Percentiles rank a stretch among this genome's conserved stretches.
phyloP scores from a whole-genome alignment of 2,888 invertebrate genomes.

The Leptinotarsa peninsularis region DNA sequence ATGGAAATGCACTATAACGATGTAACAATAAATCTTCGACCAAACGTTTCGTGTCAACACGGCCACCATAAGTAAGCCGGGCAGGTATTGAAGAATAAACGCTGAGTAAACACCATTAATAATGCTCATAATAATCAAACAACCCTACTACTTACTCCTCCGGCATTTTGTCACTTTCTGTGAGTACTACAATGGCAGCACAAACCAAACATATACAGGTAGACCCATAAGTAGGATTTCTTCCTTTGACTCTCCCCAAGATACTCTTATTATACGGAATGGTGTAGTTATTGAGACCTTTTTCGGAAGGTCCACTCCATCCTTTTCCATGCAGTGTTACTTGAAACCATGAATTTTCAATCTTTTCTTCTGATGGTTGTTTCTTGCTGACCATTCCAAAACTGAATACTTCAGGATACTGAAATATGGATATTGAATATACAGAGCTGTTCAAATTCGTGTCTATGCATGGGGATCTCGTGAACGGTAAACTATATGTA shows the following conservation, averaged over 20 bases:
- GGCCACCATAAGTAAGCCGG: no score
- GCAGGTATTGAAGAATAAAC: no score
- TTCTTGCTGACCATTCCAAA: conserved; percentile 36
- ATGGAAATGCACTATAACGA: no score
- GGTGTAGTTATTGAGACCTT: conserved; percentile 70
- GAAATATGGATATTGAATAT: conserved; percentile 24
- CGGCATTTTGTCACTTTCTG: conserved; percentile 83
- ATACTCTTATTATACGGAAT: conserved; percentile 72
- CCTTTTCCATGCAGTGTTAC: conserved; percentile 83
- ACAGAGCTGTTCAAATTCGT: no score
- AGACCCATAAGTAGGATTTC: conserved; percentile 85
- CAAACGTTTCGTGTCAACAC: no score
- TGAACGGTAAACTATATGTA: no score
- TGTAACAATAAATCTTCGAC: no score
- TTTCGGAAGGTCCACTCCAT: conserved; percentile 77
- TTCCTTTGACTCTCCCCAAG: conserved; percentile 74
- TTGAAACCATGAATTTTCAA: conserved; percentile 73
- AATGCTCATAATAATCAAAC: background rate
- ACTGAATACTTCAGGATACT: conserved; percentile 49
- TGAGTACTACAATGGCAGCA: conserved; percentile 80
- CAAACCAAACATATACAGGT: conserved; percentile 81
- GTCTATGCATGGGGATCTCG: no score
- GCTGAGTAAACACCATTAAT: no score
- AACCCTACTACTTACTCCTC: conserved; percentile 47
- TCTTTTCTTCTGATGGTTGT: conserved; percentile 67